Evolutionary conservation across 2,888 invertebrate species (phyloP), one percentile per base, ranked within the genome.

Genomic region (Dryobota labecula): DNA sequence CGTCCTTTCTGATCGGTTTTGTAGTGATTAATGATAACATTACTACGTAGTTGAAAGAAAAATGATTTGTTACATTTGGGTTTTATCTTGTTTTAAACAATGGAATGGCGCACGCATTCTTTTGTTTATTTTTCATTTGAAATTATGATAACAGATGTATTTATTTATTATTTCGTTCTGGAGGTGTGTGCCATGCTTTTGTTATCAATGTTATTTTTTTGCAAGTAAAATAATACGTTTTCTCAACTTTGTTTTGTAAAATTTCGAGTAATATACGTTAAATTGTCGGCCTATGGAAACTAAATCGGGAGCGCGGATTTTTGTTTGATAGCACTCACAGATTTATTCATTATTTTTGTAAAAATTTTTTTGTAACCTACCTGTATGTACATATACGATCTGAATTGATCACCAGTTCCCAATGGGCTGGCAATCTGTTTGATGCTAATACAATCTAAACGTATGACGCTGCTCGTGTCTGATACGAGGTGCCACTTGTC

Each of bases 401-500:
- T 43, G 33, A 27, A 78, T 72, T 30, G 67, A 67, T 72, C 51
- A 38, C 51, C 36, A 51, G 56, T 66, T 57, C 11, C 18, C 73
- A 70, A 82, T 71, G 20, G 71, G 60, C 47, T 56, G 57, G 67
- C 73, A 64, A 80, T 84, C 57, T 45, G 53, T 65, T 38, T 47
- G 51, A 51, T 63, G 68, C 51, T 82, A 68, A 82, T 77, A 78
- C 70, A 70, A 74, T 67, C 43, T 67, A 58, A 78, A 82, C 51
- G 63, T 49, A 66, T 60, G 63, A 54, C 41, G 58, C 24, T 66
- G 68, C 30, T 65, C 54, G 54, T 57, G 77, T 72, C 78, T 43
- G 67, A 68, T 73, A 62, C 53, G 64, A 51, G 43, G 24, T 27
- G 57, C 56, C 18, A 77, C 73, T 82, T 82, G 79, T 81, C 79